phyloP scores from a whole-genome alignment of 2,888 invertebrate species.

The Eupithecia exiguata region DNA sequence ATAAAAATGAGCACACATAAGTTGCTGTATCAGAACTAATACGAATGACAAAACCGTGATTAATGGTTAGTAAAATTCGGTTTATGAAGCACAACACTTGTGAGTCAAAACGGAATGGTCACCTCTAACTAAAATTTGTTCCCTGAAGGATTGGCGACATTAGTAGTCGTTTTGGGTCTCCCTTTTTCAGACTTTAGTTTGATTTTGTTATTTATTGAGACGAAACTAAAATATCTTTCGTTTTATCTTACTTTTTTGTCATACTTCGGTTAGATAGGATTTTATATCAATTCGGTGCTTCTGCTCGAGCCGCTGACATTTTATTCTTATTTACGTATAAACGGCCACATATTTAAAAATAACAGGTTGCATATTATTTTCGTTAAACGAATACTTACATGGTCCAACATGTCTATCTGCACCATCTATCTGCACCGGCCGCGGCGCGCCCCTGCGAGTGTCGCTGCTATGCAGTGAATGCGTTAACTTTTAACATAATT shows the following conservation, averaged over 20 bases:
- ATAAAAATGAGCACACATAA: background rate
- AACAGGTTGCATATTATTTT: background rate
- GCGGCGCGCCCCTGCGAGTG: no score
- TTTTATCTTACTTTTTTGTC: conserved; percentile 35
- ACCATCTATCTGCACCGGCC: no score
- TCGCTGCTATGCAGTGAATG: background rate
- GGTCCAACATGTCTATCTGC: no score
- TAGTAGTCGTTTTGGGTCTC: conserved; percentile 14
- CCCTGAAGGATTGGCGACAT: conserved; percentile 4
- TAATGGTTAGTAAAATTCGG: background rate
- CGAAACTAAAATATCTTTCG: conserved; percentile 28
- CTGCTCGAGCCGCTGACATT: conserved; percentile 32
- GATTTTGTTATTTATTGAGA: conserved; percentile 11
- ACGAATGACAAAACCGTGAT: background rate
- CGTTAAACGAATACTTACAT: background rate
- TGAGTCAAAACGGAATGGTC: background rate
- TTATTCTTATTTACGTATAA: background rate
- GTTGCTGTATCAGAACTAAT: background rate
- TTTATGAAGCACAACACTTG: background rate
- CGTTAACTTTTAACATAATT: background rate
- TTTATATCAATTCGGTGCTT: conserved; percentile 42
- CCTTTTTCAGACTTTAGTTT: background rate
- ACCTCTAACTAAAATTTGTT: background rate
- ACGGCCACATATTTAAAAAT: background rate
- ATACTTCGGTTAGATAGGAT: conserved; percentile 38